phyloP scores from a whole-genome alignment of 2,113 vertebrate species.

The Hyaena hyaena region DNA sequence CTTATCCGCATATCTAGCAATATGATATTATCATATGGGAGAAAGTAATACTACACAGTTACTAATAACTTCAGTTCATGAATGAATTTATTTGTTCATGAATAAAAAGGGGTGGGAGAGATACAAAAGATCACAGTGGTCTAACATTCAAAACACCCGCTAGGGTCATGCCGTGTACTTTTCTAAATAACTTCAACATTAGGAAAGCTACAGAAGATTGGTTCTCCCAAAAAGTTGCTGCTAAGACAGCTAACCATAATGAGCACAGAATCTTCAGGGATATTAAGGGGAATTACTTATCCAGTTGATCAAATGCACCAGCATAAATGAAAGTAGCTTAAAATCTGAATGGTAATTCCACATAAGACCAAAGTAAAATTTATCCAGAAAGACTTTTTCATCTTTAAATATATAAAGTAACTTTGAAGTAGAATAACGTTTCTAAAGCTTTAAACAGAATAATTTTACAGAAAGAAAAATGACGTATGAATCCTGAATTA shows the following conservation, averaged over 20 bases:
- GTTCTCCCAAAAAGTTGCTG: slow-evolving; percentile 50
- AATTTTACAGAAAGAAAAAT: slow-evolving; percentile 16
- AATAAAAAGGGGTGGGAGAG: slow-evolving; percentile 58
- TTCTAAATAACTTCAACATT: slow-evolving; percentile 56
- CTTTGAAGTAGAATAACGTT: slow-evolving; percentile 45
- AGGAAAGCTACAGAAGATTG: slow-evolving; percentile 35
- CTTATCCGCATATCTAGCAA: background rate
- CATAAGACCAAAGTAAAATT: background rate
- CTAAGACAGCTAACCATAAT: slow-evolving; percentile 38
- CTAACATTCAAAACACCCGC: background rate
- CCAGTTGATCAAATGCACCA: background rate
- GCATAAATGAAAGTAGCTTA: background rate
- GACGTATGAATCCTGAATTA: slow-evolving; percentile 24
- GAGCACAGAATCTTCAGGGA: background rate
- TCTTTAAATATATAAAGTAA: background rate
- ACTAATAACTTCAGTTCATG: background rate
- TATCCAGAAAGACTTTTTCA: background rate
- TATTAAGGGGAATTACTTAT: slow-evolving; percentile 24
- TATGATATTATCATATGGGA: background rate
- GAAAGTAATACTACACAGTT: background rate
- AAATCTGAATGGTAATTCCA: background rate
- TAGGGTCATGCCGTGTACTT: slow-evolving; percentile 24
- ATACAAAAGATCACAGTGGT: background rate
- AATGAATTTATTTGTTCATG: slow-evolving; percentile 59
- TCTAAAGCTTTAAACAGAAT: slow-evolving; percentile 10